Evolutionary conservation across 1,140 invertebrate species (phyloP), one percentile per base, ranked within the genome.

Genomic region (Zaprionus kolodkinae): DNA sequence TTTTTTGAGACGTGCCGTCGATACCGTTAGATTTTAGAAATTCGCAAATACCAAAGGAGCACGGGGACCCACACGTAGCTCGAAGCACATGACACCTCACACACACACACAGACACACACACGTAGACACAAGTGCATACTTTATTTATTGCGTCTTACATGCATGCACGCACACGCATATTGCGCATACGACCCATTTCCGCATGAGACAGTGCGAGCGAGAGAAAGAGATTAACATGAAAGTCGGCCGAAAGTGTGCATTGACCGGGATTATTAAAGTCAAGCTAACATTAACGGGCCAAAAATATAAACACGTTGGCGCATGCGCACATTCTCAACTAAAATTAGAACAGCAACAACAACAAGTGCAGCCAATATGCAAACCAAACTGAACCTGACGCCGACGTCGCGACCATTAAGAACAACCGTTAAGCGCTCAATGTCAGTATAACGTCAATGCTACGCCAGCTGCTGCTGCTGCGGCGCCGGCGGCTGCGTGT

Each of bases 221-320:
- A 52, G 60, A 52, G 27, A 68, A 25, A 48, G 35, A 54, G 43
- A 75, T n/a, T 17, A 65, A 64, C 48, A 59, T 7, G 83, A 79
- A 87, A 87, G 61, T 83, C 80, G 85, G 80, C 81, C 84, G 83
- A 83, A 88, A 79, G 76, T 87, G 79, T 86, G 65, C 76, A 81
- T 81, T 86, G 84, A 87, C 48, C 15, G 48, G 36, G 48, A 45
- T 45, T n/a, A 43, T 43, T 15, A 43, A 6, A 15, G 7, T 7
- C n/a, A 45, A 15, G 40, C 7, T 45, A 45, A 45, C 40, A 45
- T 45, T 45, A 45, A n/a, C 40, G 40, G 40, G 35, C 36, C 50
- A 57, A 71, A 71, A 52, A 57, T 38, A 60, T 33, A 21, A 43
- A 61, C 35, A 64, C 62, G 50, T 45, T 79, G 66, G 70, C 74